Evolutionary conservation across 1,140 invertebrate species (phyloP), one percentile per base, ranked within the genome.

Genomic region (Aphelinus atriplicis): DNA sequence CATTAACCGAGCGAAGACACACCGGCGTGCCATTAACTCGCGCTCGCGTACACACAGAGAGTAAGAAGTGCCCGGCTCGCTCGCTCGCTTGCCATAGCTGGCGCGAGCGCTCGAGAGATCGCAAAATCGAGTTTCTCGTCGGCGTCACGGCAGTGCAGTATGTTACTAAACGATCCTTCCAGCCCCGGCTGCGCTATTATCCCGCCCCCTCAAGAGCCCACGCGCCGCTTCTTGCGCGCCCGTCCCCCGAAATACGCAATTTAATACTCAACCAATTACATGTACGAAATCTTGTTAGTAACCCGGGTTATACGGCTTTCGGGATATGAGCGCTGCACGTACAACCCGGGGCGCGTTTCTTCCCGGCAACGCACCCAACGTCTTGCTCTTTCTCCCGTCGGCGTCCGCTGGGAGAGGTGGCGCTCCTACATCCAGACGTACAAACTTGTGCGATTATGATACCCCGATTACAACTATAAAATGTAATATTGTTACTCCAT

Each of bases 211-310:
- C 57, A 50, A 60, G 47, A 58, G 56, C 57, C 63, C 70, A 65
- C 50, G 61, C 51, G 46, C 50, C 10, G 61, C 56, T 62, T 43
- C 55, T 64, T 58, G 6, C 75, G 65, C 70, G 66, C 71, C 73
- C 77, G 76, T 79, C 55, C 77, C 73, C 77, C 80, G 82, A 84
- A 88, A 87, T 87, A 85, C 85, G 85, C 87, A 88, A 87, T 88
- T 88, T 88, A 88, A 87, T 88, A 88, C 84, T 84, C 86, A 81
- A 87, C 86, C 87, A 88, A 88, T 88, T 88, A 88, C 85, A 87
- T 87, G 84, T 85, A 87, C 86, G 85, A 88, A 88, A 88, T 87
- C 87, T 88, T 88, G 87, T 87, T 88, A 88, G 86, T 81, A 82
- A 26, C 81, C 79, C 50, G 62, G 85, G 86, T 88, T 86, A 87